These are phyloP conservation scores for Paramacrobiotus metropolitanus DNA, from an alignment of 1,140 invertebrate genomes.

Conservation along the genomic window DNA sequence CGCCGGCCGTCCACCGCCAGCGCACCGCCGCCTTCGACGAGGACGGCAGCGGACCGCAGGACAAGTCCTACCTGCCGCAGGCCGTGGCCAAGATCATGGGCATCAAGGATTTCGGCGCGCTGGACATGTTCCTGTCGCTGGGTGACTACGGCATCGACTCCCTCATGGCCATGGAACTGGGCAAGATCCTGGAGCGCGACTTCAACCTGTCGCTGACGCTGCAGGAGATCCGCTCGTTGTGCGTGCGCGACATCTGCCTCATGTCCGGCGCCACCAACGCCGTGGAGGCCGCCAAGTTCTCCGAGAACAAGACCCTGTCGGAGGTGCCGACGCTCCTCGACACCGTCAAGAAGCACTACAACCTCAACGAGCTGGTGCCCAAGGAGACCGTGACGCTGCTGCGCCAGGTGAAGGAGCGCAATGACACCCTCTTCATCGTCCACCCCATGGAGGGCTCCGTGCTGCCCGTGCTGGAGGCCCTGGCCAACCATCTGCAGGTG, in stretches of 20 bases:
- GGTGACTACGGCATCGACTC: conserved; percentile 90
- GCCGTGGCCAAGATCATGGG: conserved; percentile 1
- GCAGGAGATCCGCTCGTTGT: conserved; percentile 59
- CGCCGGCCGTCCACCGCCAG: not conserved
- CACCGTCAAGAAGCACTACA: conserved; percentile 19
- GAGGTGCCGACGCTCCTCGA: conserved; percentile 9
- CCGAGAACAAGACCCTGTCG: not conserved
- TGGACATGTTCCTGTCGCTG: conserved; percentile 65
- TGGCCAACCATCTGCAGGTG: conserved; percentile 41
- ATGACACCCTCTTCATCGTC: conserved; percentile 40
- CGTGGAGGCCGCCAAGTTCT: conserved; percentile 16
- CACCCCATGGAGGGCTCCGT: conserved; percentile 79
- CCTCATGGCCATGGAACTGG: conserved; percentile 91
- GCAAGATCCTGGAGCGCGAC: conserved; percentile 75
- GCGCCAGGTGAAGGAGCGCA: conserved; percentile 22
- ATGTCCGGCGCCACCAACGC: not conserved
- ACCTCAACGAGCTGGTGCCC: conserved; percentile 26
- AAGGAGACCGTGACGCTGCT: conserved; percentile 23
- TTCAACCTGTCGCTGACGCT: conserved; percentile 67
- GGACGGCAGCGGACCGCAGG: not conserved
- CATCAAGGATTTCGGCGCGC: conserved; percentile 33
- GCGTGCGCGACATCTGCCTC: conserved; percentile 27
- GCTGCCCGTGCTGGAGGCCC: conserved; percentile 31
- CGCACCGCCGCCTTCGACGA: not conserved
- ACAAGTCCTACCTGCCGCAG: conserved; percentile 1